These are phyloP conservation scores for Epicampocera succincta DNA, from an alignment of 2,888 invertebrate genomes.

Conservation along the genomic window DNA sequence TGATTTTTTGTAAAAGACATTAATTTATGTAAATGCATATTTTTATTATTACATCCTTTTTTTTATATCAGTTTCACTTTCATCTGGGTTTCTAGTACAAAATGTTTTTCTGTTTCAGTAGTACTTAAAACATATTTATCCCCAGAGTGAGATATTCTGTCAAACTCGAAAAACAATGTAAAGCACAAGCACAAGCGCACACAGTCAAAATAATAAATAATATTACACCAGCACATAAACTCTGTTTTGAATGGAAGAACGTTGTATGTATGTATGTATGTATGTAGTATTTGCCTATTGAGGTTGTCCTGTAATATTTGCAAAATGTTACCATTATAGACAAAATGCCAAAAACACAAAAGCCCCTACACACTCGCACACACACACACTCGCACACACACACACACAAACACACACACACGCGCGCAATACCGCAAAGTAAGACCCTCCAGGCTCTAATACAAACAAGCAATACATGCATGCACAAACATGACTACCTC, in stretches of 20 bases:
- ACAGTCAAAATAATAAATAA: conserved; percentile 19
- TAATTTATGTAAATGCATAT: conserved; percentile 6
- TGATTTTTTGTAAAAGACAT: background rate
- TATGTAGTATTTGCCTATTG: conserved; percentile 61
- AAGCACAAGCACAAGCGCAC: background rate
- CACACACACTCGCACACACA: conserved; percentile 31
- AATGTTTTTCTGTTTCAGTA: background rate
- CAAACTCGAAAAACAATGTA: conserved; percentile 10
- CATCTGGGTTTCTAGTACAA: conserved; percentile 26
- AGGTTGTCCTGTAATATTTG: conserved; percentile 59
- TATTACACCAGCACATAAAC: background rate
- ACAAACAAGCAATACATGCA: background rate
- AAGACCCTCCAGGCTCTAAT: conserved; percentile 38
- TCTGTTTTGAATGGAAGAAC: background rate
- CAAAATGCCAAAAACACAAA: conserved; percentile 47
- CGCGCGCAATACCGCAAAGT: conserved; percentile 61
- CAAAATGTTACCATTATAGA: conserved; percentile 46
- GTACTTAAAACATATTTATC: conserved; percentile 11
- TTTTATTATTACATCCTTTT: background rate
- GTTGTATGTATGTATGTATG: too few relatives aligned
- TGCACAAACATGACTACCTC: background rate
- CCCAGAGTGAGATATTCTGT: conserved; percentile 35
- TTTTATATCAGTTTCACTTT: conserved; percentile 45
- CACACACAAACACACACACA: conserved; percentile 32
- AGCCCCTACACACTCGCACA: conserved; percentile 28